Conservation (phyloP, 2,113 vertebrate genomes). For the Passer domesticus region DNA sequence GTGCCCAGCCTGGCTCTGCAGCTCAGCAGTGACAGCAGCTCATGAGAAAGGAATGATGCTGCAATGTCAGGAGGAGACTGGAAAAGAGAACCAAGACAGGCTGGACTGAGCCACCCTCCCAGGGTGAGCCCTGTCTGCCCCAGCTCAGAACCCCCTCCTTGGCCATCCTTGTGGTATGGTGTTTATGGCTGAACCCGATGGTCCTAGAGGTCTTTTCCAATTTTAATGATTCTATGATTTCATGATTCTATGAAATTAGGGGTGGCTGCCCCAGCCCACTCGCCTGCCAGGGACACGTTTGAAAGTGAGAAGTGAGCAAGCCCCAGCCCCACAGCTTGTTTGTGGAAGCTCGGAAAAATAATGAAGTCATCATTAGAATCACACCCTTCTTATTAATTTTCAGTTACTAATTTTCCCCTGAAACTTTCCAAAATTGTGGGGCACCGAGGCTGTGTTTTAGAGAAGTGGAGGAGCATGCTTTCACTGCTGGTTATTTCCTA, state of each 20-base stretch:
- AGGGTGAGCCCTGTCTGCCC: not conserved
- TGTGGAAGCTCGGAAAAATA: slow-evolving; percentile 3
- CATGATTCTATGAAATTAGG: not conserved
- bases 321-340: not conserved
- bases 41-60: not conserved
- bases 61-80: not conserved
- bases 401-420: slow-evolving; percentile 4
- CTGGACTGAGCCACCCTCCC: not conserved
- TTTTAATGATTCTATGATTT: not conserved
- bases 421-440: not conserved
- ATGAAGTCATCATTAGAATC: not conserved
- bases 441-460: not conserved
- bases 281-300: fast-evolving
- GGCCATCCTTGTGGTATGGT: not conserved
- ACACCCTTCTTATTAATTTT: not conserved
- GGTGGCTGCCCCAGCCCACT: not conserved
- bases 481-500: not conserved
- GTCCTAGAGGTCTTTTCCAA: not conserved
- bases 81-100: not conserved
- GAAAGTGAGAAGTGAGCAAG: not conserved
- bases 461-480: not conserved
- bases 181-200: not conserved
- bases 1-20: not conserved
- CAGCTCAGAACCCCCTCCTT: not conserved
- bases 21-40: not conserved